phyloP scores from a whole-genome alignment of 2,888 invertebrate species.

The Pseudeuparius sepicola region DNA sequence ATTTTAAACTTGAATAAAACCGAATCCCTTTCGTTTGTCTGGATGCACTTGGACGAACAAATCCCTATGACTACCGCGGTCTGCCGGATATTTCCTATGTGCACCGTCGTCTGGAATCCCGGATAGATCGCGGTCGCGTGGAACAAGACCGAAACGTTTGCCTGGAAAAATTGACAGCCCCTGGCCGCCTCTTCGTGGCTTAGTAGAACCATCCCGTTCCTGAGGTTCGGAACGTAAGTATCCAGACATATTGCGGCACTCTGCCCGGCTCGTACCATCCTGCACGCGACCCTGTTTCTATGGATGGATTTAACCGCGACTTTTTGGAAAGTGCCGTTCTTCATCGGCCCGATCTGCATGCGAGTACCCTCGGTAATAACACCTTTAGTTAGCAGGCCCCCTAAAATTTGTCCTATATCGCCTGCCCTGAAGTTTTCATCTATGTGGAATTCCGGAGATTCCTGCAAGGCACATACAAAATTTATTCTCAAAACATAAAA shows the following conservation, averaged over 20 bases:
- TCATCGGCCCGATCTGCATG: constrained; percentile 65
- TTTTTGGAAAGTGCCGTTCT: constrained; percentile 66
- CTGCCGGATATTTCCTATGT: constrained; percentile 91
- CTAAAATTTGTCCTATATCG: constrained; percentile 74
- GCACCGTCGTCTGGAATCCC: constrained; percentile 86
- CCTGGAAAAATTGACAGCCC: constrained; percentile 60
- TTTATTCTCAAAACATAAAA: constrained; percentile 5
- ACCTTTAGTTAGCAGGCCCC: constrained; percentile 77
- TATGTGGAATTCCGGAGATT: constrained; percentile 78
- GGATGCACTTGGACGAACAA: constrained; percentile 52
- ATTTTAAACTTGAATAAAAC: constrained; percentile 82
- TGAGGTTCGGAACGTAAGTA: constrained; percentile 48
- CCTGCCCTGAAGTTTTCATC: constrained; percentile 88
- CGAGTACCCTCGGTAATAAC: constrained; percentile 75
- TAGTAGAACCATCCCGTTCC: constrained; percentile 80
- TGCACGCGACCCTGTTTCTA: constrained; percentile 84
- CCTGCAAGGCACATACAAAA: constrained; percentile 41
- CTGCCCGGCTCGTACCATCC: constrained; percentile 80
- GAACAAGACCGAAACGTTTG: constrained; percentile 79
- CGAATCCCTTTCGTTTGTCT: constrained; percentile 77
- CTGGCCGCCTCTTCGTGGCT: constrained; percentile 42
- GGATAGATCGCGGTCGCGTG: constrained; percentile 75
- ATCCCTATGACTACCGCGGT: constrained; percentile 83
- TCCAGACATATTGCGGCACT: constrained; percentile 74
- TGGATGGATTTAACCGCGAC: constrained; percentile 79